These are phyloP conservation scores for Idaea straminata DNA, from an alignment of 2,888 invertebrate species.

Conservation along the genomic window DNA sequence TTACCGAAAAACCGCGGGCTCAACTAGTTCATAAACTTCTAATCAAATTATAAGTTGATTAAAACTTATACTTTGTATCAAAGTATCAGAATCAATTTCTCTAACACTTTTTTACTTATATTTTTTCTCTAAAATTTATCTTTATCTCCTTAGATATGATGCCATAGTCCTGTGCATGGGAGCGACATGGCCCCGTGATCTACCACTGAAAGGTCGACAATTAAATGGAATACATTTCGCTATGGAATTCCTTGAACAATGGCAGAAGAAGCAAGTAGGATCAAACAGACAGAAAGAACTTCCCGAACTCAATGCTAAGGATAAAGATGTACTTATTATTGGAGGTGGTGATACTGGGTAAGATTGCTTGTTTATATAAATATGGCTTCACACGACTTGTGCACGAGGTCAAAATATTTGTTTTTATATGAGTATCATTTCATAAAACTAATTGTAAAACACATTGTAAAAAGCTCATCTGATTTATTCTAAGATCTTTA, in stretches of 20 bases:
- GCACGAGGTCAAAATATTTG: too few species aligned
- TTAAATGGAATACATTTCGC: conserved; percentile 97
- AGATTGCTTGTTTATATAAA: conserved; percentile 7
- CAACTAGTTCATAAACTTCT: too few species aligned
- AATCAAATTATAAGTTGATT: too few species aligned
- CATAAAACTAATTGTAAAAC: too few species aligned
- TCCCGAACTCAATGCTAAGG: conserved; percentile 88
- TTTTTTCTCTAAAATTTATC: conserved; percentile 62
- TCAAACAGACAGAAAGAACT: conserved; percentile 59
- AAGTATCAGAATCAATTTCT: too few species aligned
- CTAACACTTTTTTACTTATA: not conserved
- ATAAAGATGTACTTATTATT: conserved; percentile 96
- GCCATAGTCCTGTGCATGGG: conserved; percentile 95
- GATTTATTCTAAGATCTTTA: too few species aligned
- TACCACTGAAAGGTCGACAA: conserved; percentile 91
- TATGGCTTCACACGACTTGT: too few species aligned
- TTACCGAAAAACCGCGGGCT: too few species aligned
- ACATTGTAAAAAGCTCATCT: too few species aligned
- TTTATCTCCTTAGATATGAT: conserved; percentile 81
- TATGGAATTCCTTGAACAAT: conserved; percentile 97
- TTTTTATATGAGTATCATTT: too few species aligned
- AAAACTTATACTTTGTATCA: too few species aligned
- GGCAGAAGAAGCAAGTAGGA: conserved; percentile 97
- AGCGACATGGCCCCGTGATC: conserved; percentile 97
- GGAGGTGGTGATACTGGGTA: conserved; percentile 92